Evolutionary conservation across 2,797 vertebrate species (phyloP).

Genomic region (Karalla daura): DNA sequence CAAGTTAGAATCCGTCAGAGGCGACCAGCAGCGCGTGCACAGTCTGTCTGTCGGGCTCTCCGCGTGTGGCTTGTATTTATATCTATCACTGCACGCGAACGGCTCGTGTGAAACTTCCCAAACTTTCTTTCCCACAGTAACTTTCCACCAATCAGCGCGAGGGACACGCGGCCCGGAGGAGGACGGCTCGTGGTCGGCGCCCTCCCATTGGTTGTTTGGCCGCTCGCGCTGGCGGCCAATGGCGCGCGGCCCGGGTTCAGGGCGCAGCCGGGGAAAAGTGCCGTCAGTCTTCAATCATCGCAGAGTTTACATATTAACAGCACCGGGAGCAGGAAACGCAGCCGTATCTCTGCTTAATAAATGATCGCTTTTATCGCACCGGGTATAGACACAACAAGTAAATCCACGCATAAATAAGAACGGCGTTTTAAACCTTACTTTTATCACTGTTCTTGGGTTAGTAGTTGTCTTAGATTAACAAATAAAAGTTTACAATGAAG

Average conservation of each 20-base stretch:
- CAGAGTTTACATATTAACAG: constrained; percentile 86
- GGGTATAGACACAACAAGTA: too few relatives aligned
- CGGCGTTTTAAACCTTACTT: too few relatives aligned
- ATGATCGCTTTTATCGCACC: too few relatives aligned
- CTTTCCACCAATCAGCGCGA: constrained; percentile 95
- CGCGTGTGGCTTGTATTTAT: constrained; percentile 92
- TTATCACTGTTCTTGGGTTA: too few relatives aligned
- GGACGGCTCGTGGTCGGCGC: constrained; percentile 95
- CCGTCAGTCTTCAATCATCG: constrained; percentile 88
- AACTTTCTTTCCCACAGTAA: constrained; percentile 99
- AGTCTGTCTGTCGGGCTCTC: constrained; percentile 73
- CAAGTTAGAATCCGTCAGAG: constrained; percentile 68
- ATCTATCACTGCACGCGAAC: constrained; percentile 95
- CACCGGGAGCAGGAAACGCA: constrained; percentile 35
- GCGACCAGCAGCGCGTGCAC: constrained; percentile 66
- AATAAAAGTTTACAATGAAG: not conserved
- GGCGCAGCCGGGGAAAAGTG: constrained; percentile 86
- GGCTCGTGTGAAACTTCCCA: constrained; percentile 99
- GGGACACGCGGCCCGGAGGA: constrained; percentile 93
- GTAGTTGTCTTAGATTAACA: not conserved
- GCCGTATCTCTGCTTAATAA: not conserved
- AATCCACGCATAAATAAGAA: too few relatives aligned
- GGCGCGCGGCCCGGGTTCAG: constrained; percentile 87
- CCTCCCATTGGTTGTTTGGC: constrained; percentile 92
- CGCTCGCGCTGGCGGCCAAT: constrained; percentile 90